Conservation (phyloP, 1,140 invertebrate genomes). For the Hermetia illucens region DNA sequence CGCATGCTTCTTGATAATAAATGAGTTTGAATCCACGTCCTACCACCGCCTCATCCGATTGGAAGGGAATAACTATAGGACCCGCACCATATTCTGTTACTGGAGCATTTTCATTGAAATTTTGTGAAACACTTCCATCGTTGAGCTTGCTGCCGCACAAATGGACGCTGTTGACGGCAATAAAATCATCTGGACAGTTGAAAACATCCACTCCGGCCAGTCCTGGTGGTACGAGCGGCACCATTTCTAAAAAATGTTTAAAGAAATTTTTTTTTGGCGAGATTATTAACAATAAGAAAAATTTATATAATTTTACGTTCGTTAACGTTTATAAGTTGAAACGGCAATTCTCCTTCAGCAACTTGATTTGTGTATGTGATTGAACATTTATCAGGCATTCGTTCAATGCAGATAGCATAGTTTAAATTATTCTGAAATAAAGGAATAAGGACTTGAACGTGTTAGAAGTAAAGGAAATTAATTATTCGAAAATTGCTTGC, state of each 20-base stretch:
- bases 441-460: too few relatives aligned
- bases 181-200: conserved; percentile 57
- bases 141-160: conserved; percentile 60
- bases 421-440: conserved; percentile 65
- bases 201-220: conserved; percentile 57
- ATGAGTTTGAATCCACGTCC: conserved; percentile 39
- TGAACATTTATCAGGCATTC: conserved; percentile 44
- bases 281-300: neutral
- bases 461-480: too few relatives aligned
- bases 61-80: conserved; percentile 37
- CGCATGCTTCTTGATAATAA: conserved; percentile 39
- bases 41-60: conserved; percentile 33
- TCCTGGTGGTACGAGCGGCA: conserved; percentile 36
- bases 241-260: neutral
- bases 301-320: conserved; percentile 9
- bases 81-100: conserved; percentile 45
- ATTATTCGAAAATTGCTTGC: too few relatives aligned
- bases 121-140: conserved; percentile 40
- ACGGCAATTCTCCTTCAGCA: conserved; percentile 20
- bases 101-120: conserved; percentile 47
- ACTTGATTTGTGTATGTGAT: conserved; percentile 45
- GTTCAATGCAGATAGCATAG: conserved; percentile 59
- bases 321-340: conserved; percentile 51
- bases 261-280: too few relatives aligned
- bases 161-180: conserved; percentile 47